phyloP scores from a whole-genome alignment of 2,888 invertebrate species.

The Philaethria dido region DNA sequence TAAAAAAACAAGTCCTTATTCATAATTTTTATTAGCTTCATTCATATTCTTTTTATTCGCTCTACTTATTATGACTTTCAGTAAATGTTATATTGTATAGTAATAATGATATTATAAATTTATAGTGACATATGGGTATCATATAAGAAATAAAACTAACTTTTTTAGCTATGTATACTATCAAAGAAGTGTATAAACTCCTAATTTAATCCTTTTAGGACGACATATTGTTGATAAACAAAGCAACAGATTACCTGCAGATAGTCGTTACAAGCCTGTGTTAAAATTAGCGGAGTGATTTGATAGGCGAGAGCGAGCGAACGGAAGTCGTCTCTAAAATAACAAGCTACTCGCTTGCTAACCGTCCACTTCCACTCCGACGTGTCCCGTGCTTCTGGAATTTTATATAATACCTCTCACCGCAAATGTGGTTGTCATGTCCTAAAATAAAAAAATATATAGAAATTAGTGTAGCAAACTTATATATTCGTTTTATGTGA shows the following conservation, averaged over 20 bases:
- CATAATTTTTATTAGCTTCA: conserved; percentile 12
- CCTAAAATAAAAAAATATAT: no score
- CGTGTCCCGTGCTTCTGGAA: conserved; percentile 20
- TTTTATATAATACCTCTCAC: background rate
- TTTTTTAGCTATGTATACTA: background rate
- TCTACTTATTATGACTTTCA: no score
- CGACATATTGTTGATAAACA: conserved; percentile 26
- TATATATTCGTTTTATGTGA: no score
- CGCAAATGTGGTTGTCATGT: background rate
- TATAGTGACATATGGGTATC: no score
- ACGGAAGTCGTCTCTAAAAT: conserved; percentile 54
- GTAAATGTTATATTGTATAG: background rate
- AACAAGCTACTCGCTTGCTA: conserved; percentile 50
- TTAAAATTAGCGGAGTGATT: conserved; percentile 47
- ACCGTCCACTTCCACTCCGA: conserved; percentile 46
- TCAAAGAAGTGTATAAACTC: background rate
- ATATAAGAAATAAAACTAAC: no score
- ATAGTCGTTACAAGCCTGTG: conserved; percentile 36
- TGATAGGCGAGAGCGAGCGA: conserved; percentile 48
- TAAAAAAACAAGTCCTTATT: conserved; percentile 11
- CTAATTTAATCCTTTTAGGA: conserved; percentile 48
- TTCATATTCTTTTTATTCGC: background rate
- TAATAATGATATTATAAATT: no score
- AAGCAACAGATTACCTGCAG: conserved; percentile 26
- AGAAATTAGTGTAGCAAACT: no score